Base-by-base conservation (phyloP, 2,113 vertebrate species). In the Falco punctatus region DNA sequence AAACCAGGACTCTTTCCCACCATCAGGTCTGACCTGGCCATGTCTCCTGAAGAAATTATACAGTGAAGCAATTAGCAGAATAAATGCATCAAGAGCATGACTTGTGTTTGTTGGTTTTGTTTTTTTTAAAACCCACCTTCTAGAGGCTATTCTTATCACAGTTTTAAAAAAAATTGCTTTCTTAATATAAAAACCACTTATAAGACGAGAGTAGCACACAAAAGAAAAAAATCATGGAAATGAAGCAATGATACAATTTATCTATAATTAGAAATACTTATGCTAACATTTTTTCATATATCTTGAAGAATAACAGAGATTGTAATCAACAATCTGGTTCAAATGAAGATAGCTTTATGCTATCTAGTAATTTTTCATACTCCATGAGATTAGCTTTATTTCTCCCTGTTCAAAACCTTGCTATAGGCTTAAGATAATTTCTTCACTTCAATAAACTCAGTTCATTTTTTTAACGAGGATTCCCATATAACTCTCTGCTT, bases 11-110 rank as follows among this genome's bases (percentile, higher is more conserved):
- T 58, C 70, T 87, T 95, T 94, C 97, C 95, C 95, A 97, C 92
- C 96, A 94, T 86, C 83, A 54, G 89, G 91, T 94, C 91, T 95
- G 96, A 81, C 94, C 92, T 75, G 86, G 86, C 40, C 46, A 2
- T 20, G 81, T 61, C 88, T 94, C 84, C 70, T 80, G 86, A 66
- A 91, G 70, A 83, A 94, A 80, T 84, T 65, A 49, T 0, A 57
- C 48, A 21, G n/a, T 0, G 28, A 16, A 48, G 72, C 88, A 81
- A 78, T 7, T 32, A 74, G 73, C 52, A 71, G 74, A 58, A 87
- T 66, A 22, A 92, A 91, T 35, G 70, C 66, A 11, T 35, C 55
- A 46, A 58, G 54, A 87, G 11, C 16, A 24, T 23, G 38, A 17
- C 78, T 77, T 38, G 62, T 4, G 1, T n/a, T 46, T 18, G 61